Evolutionary conservation across 30 jellyfish, hydroid and myxozoan genomes (phyloP), one percentile per base, ranked within the genome.

Genomic region (Pelagia noctiluca): DNA sequence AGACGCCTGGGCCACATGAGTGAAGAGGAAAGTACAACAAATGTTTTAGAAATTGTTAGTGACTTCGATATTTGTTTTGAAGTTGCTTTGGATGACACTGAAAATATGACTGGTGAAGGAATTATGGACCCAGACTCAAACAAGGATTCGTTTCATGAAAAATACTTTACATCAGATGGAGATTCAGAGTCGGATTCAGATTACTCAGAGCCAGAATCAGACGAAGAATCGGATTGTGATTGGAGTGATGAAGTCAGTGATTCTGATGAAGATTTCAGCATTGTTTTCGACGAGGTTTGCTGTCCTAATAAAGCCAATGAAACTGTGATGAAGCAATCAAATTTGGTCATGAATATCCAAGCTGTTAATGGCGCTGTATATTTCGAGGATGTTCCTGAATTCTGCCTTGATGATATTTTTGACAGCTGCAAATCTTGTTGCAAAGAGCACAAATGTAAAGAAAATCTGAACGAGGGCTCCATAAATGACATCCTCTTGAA

Each of bases 231-330:
- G 1, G 84, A 72, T 34, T 42, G 34, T 42, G 52, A 42, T 3
- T 22, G 3, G n/a, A n/a, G n/a, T 72, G 66, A 42, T 1, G 63
- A 29, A 1, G 36, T 34, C 26, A 25, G 36, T 75, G 87, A 75
- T 22, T 8, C 21, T 29, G 26, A 37, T 36, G 76, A 57, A 24
- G 88, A 77, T 36, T 22, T 77, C 8, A 62, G 61, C 5, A 37
- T 77, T 33, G 79, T 77, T 2, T 77, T 77, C 61, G 88, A 77
- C 35, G 88, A 77, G 8, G n/a, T n/a, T n/a, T n/a, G n/a, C n/a
- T n/a, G n/a, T n/a, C n/a, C n/a, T n/a, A n/a, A n/a, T n/a, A n/a
- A n/a, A n/a, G n/a, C n/a, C n/a, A n/a, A n/a, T n/a, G n/a, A n/a
- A n/a, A n/a, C n/a, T 10, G 21, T 52, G 26, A 52, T 52, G 7